phyloP scores from a whole-genome alignment of 2,888 invertebrate species.

The Sinopyrophorus schimmeli region DNA sequence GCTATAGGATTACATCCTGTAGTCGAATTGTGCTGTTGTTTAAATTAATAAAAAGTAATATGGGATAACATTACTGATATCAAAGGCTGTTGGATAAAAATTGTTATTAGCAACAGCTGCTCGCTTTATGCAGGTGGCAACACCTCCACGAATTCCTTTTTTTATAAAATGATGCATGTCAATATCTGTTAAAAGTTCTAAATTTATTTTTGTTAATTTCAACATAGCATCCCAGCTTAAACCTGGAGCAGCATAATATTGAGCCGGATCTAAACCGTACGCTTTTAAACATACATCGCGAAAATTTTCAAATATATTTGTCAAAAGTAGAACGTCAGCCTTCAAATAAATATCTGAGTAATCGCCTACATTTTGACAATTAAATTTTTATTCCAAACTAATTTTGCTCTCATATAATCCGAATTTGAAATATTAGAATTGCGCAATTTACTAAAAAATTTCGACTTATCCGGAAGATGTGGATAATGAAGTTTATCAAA shows the following conservation, averaged over 20 bases:
- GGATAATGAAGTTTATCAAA: background rate
- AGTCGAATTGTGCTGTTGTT: no score
- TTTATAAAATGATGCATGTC: conserved; percentile 2
- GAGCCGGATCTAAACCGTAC: conserved; percentile 1
- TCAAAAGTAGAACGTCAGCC: conserved; percentile 1
- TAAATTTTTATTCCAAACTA: background rate
- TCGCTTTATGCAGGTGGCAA: background rate
- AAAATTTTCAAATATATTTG: conserved; percentile 15
- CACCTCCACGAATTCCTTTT: conserved; percentile 15
- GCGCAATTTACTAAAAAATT: conserved; percentile 5
- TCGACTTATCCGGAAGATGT: background rate
- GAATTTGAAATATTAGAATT: background rate
- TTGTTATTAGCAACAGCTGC: background rate
- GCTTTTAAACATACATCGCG: background rate
- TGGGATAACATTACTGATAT: no score
- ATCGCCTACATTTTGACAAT: conserved; percentile 1
- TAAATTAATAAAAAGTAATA: no score
- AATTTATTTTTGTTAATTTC: conserved; percentile 6
- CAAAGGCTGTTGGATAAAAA: no score
- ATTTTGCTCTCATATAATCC: background rate
- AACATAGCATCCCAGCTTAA: conserved; percentile 10
- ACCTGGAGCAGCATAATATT: conserved; percentile 3
- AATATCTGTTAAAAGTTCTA: background rate
- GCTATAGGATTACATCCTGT: no score
- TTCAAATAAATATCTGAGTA: conserved; percentile 4